Percentiles rank a stretch among this genome's conserved stretches.
These are phyloP conservation scores for Ditylenchus dipsaci DNA, from an alignment of 1,140 invertebrate genomes.

Conservation along the genomic window DNA sequence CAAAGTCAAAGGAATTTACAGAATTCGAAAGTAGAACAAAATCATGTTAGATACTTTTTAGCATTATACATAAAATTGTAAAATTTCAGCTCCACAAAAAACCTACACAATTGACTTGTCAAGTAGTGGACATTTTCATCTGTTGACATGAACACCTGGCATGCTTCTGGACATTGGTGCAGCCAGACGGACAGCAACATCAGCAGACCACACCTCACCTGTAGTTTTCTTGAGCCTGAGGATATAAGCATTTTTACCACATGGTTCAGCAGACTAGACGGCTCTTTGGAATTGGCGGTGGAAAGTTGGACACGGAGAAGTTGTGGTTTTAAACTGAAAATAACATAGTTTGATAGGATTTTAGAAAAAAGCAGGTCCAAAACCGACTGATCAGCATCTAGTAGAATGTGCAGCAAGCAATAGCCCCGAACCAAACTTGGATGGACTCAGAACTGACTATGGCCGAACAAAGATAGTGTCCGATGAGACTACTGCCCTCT, in stretches of 20 bases:
- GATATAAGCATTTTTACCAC: constrained; percentile 36
- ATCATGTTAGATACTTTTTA: too few relatives aligned
- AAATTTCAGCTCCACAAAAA: background rate
- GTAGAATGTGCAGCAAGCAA: constrained; percentile 84
- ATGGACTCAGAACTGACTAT: constrained; percentile 86
- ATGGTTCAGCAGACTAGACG: constrained; percentile 42
- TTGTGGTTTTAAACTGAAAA: constrained; percentile 74
- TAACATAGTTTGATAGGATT: too few relatives aligned
- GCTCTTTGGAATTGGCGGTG: constrained; percentile 24
- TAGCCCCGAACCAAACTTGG: constrained; percentile 88
- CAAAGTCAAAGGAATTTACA: too few relatives aligned
- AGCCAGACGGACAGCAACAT: constrained; percentile 87
- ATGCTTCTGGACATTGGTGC: constrained; percentile 75
- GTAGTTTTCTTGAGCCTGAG: constrained; percentile 71
- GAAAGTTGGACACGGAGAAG: constrained; percentile 84
- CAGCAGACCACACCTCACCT: constrained; percentile 82
- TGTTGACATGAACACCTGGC: constrained; percentile 76
- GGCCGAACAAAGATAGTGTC: constrained; percentile 87
- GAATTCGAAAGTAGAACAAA: too few relatives aligned
- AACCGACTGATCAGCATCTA: constrained; percentile 71
- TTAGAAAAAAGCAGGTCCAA: too few relatives aligned
- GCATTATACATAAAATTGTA: too few relatives aligned
- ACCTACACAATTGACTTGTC: constrained; percentile 58
- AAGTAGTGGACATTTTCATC: constrained; percentile 77
- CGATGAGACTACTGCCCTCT: constrained; percentile 60